Conservation (phyloP, 2,888 invertebrate genomes). For the Petrolisthes manimaculis region DNA sequence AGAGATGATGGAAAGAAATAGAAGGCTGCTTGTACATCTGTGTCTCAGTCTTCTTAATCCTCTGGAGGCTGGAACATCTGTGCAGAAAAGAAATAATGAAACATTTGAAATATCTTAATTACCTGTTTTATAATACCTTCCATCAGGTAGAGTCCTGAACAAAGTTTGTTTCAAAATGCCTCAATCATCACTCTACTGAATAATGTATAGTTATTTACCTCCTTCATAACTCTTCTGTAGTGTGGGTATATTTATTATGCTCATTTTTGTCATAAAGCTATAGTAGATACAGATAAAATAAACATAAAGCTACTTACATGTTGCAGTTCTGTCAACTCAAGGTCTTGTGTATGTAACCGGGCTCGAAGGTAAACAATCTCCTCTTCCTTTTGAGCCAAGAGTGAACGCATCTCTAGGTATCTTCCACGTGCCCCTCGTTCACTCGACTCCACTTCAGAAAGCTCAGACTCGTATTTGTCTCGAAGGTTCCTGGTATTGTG, state of each 20-base stretch:
- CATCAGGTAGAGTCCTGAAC: not conserved
- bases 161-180: not conserved
- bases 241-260: too few relatives aligned
- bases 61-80: not conserved
- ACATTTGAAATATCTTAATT: not conserved
- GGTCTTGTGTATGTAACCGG: constrained; percentile 56
- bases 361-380: constrained; percentile 54
- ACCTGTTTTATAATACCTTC: not conserved
- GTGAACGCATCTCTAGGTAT: constrained; percentile 54
- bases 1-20: too few relatives aligned
- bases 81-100: not conserved
- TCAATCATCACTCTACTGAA: not conserved
- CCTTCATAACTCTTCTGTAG: too few relatives aligned
- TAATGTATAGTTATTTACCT: not conserved
- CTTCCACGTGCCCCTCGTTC: constrained; percentile 43
- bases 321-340: constrained; percentile 58
- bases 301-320: constrained; percentile 37
- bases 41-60: not conserved
- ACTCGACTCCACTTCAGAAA: constrained; percentile 47
- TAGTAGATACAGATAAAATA: too few relatives aligned
- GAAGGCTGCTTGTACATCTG: not conserved
- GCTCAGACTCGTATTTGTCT: constrained; percentile 49
- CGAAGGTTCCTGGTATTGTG: constrained; percentile 31
- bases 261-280: too few relatives aligned
- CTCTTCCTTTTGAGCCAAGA: constrained; percentile 55